Evolutionary conservation across 2,888 invertebrate genomes (phyloP).

Genomic region (Slavum lentiscoides): DNA sequence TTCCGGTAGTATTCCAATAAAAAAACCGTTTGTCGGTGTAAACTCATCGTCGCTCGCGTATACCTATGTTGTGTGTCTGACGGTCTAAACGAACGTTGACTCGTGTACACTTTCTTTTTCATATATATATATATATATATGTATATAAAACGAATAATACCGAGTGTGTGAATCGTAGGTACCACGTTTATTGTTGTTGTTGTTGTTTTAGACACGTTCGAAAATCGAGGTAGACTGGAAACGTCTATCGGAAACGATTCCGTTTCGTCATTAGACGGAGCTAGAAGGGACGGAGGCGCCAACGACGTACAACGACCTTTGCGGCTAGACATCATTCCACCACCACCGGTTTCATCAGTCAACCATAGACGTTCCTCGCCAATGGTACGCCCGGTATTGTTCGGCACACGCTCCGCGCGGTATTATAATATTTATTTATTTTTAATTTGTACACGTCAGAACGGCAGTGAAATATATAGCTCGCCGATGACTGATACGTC

Average conservation of each 20-base stretch:
- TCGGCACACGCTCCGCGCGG: too few relatives aligned
- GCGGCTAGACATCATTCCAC: constrained; percentile 59
- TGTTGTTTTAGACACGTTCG: constrained; percentile 51
- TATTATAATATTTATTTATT: neutral
- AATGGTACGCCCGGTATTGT: constrained; percentile 20
- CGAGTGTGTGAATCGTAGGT: too few relatives aligned
- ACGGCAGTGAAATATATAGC: constrained; percentile 63
- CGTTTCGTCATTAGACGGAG: constrained; percentile 57
- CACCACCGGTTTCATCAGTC: constrained; percentile 56
- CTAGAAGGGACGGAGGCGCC: constrained; percentile 49
- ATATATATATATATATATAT: too few relatives aligned
- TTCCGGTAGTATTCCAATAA: too few relatives aligned
- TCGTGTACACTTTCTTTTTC: too few relatives aligned
- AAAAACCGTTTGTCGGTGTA: too few relatives aligned
- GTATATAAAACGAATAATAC: too few relatives aligned
- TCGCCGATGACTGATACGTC: constrained; percentile 61
- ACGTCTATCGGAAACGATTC: constrained; percentile 56
- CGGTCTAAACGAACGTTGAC: too few relatives aligned
- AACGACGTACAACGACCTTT: constrained; percentile 57
- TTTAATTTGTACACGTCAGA: constrained; percentile 57
- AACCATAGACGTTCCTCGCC: constrained; percentile 51
- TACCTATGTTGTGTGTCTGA: too few relatives aligned
- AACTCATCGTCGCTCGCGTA: too few relatives aligned
- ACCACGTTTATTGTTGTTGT: too few relatives aligned
- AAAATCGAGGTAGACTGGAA: constrained; percentile 55